phyloP scores from a whole-genome alignment of 2,888 invertebrate genomes.

The Octodonta nipae region DNA sequence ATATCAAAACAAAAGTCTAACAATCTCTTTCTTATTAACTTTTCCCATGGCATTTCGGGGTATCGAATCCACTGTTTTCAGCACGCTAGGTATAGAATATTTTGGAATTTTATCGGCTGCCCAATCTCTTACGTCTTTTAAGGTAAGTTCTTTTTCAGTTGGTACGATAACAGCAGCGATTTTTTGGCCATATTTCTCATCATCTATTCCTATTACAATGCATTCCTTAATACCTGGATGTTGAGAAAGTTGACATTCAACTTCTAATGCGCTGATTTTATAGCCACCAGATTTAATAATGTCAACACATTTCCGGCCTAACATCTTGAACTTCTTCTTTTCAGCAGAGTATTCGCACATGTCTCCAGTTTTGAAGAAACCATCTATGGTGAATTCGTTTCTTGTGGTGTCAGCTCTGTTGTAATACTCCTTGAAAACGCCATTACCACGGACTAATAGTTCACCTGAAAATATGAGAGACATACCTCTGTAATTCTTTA shows the following conservation, averaged over 20 bases:
- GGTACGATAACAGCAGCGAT: conserved; percentile 41
- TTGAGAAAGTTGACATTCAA: conserved; percentile 65
- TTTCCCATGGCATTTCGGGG: conserved; percentile 84
- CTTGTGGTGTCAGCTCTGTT: conserved; percentile 53
- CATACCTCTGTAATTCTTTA: too few relatives aligned
- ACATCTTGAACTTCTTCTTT: conserved; percentile 54
- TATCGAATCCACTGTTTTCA: conserved; percentile 50
- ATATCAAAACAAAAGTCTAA: conserved; percentile 15
- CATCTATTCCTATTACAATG: conserved; percentile 56
- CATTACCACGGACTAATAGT: conserved; percentile 50
- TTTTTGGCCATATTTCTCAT: conserved; percentile 70
- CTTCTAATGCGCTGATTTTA: conserved; percentile 73
- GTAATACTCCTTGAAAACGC: conserved; percentile 65
- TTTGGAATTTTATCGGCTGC: conserved; percentile 51
- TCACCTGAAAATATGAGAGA: conserved; percentile 42
- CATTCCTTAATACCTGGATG: conserved; percentile 64
- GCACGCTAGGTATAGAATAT: conserved; percentile 57
- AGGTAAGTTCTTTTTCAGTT: conserved; percentile 25
- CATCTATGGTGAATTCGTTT: conserved; percentile 61
- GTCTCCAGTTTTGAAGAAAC: conserved; percentile 86
- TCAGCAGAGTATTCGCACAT: conserved; percentile 47
- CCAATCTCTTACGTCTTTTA: conserved; percentile 47
- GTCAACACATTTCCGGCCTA: conserved; percentile 72
- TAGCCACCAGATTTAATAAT: conserved; percentile 76
- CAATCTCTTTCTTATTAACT: conserved; percentile 54